These are phyloP conservation scores for Oncorhynchus mykiss DNA, from an alignment of 2,113 vertebrate genomes.

Conservation along the genomic window DNA sequence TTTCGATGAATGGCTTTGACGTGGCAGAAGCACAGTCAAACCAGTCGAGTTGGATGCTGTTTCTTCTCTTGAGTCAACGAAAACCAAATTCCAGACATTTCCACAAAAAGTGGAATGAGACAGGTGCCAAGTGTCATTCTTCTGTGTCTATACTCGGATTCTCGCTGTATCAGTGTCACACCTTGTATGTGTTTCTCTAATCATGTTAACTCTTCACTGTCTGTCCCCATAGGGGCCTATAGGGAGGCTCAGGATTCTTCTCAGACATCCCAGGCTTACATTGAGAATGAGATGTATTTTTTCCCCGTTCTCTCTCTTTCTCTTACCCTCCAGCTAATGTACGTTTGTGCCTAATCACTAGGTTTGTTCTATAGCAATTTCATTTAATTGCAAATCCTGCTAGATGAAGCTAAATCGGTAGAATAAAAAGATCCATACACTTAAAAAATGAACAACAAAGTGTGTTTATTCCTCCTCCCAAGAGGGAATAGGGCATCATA, in stretches of 20 bases:
- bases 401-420: conserved; percentile 61
- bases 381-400: conserved; percentile 66
- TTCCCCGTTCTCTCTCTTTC: conserved; percentile 32
- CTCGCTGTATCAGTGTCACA: no score
- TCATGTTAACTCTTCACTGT: not conserved
- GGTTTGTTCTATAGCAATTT: conserved; percentile 52
- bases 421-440: conserved; percentile 17
- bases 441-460: conserved; percentile 38
- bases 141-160: no score
- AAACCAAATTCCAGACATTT: conserved; percentile 40
- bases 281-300: not conserved
- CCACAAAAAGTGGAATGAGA: no score
- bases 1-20: conserved; percentile 22
- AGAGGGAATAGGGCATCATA: conserved; percentile 40
- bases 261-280: no score
- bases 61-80: not conserved
- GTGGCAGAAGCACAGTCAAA: conserved; percentile 15
- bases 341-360: conserved; percentile 66
- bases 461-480: conserved; percentile 48
- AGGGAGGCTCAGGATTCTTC: no score
- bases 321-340: conserved; percentile 57
- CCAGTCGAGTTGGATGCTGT: conserved; percentile 12
- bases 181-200: not conserved
- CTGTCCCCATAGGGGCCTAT: not conserved
- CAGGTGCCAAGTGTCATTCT: no score